Conservation (phyloP, 2,113 vertebrate species). For the Serinus canaria region DNA sequence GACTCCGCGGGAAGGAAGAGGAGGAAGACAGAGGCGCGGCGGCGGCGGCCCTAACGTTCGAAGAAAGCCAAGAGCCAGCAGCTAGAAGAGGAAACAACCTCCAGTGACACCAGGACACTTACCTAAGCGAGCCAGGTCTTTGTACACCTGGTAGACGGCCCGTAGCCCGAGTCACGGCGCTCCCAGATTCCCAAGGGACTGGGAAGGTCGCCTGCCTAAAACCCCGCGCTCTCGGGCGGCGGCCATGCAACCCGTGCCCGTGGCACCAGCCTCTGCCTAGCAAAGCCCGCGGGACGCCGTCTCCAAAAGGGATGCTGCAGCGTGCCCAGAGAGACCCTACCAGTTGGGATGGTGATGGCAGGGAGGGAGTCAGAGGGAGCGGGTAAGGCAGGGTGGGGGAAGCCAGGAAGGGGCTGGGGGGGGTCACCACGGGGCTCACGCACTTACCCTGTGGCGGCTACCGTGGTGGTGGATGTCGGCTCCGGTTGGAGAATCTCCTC, state of each 20-base stretch:
- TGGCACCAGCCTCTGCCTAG: constrained; percentile 38
- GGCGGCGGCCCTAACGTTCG: constrained; percentile 47
- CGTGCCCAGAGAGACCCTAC: constrained; percentile 65
- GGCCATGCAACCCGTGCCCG: not conserved
- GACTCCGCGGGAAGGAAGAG: constrained; percentile 49
- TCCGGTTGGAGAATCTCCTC: constrained; percentile 96
- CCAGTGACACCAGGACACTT: constrained; percentile 64
- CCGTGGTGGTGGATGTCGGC: constrained; percentile 83
- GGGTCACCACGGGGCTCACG: not conserved
- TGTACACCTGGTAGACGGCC: not conserved
- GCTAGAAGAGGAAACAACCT: constrained; percentile 68
- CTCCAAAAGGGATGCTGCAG: constrained; percentile 67
- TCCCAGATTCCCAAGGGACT: not conserved
- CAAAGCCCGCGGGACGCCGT: constrained; percentile 39
- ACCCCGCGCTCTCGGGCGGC: not conserved
- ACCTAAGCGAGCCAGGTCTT: not conserved
- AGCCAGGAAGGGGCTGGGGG: not conserved
- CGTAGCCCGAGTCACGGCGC: not conserved
- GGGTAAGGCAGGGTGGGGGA: constrained; percentile 49
- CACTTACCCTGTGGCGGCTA: constrained; percentile 97
- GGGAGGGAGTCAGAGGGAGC: constrained; percentile 40
- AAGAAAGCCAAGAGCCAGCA: constrained; percentile 65
- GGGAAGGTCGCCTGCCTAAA: not conserved
- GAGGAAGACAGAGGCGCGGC: constrained; percentile 28
- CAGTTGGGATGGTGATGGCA: constrained; percentile 50